These are phyloP conservation scores for Paralvinella palmiformis DNA, from an alignment of 1,140 invertebrate genomes.

Conservation along the genomic window DNA sequence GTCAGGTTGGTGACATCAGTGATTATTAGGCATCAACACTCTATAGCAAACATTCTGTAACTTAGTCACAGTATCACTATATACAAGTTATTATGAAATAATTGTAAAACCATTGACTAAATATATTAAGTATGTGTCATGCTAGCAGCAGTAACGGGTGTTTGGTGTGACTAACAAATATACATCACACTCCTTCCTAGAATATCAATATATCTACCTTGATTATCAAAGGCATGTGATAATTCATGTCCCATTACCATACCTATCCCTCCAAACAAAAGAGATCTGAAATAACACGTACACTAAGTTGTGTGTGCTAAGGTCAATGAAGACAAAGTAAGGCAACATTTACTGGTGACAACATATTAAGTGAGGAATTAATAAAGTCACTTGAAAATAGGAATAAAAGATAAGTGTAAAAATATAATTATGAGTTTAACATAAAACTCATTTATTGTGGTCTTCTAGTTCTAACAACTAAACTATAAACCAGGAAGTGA, in stretches of 20 bases:
- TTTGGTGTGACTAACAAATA: neutral
- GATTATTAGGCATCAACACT: no score
- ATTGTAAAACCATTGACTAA: neutral
- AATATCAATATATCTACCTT: slow-evolving; percentile 47
- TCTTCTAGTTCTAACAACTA: neutral
- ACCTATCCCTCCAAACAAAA: slow-evolving; percentile 52
- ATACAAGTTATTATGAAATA: no score
- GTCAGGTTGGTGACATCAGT: neutral
- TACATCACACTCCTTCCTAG: no score
- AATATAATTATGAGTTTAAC: neutral
- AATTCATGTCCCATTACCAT: slow-evolving; percentile 58
- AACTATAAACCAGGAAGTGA: neutral
- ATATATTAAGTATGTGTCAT: neutral
- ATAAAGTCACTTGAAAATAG: neutral
- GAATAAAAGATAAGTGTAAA: neutral
- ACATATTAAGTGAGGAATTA: neutral
- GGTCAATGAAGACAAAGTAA: neutral
- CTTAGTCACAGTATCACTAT: neutral
- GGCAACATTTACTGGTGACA: neutral
- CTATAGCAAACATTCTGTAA: neutral
- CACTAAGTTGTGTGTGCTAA: neutral
- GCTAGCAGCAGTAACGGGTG: neutral
- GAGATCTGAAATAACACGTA: slow-evolving; percentile 1
- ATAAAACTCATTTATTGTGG: neutral
- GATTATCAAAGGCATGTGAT: slow-evolving; percentile 55